Conservation (phyloP, 2,113 vertebrate genomes). For the Gobio gobio region DNA sequence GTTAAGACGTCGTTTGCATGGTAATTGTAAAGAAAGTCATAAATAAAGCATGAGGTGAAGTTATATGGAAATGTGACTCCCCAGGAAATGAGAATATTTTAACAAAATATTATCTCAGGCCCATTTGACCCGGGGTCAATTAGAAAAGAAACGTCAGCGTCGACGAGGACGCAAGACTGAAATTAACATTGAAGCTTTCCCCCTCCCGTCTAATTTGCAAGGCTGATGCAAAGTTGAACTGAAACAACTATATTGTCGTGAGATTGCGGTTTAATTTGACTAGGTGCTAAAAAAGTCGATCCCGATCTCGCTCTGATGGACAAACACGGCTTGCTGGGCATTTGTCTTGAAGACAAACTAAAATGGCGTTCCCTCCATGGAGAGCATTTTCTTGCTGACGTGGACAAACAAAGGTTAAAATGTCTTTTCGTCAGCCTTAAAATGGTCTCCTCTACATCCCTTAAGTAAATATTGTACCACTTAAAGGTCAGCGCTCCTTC, state of each 20-base stretch:
- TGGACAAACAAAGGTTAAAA: conserved; percentile 26
- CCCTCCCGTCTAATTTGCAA: conserved; percentile 60
- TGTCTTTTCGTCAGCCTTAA: background rate
- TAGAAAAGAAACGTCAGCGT: conserved; percentile 72
- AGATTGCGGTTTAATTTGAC: conserved; percentile 56
- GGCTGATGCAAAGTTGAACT: conserved; percentile 60
- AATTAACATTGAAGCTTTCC: conserved; percentile 60
- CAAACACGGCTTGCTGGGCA: conserved; percentile 6
- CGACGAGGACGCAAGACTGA: conserved; percentile 54
- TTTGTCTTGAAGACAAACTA: conserved; percentile 22
- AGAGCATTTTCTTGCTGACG: conserved; percentile 4
- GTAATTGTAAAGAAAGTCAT: conserved; percentile 75
- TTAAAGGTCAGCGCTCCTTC: conserved; percentile 30
- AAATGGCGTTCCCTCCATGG: background rate
- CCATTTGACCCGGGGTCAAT: conserved; percentile 76
- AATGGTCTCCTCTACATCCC: conserved; percentile 21
- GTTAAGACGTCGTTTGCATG: conserved; percentile 77
- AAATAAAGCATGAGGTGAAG: conserved; percentile 78
- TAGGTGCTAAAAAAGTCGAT: conserved; percentile 43
- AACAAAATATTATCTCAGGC: conserved; percentile 80
- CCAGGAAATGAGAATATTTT: conserved; percentile 77
- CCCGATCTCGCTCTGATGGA: conserved; percentile 17
- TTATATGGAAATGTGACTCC: conserved; percentile 77
- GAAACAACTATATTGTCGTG: conserved; percentile 63
- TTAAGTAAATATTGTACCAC: conserved; percentile 42